Conservation (phyloP, 2,888 invertebrate species). For the Dynastes tityus region DNA sequence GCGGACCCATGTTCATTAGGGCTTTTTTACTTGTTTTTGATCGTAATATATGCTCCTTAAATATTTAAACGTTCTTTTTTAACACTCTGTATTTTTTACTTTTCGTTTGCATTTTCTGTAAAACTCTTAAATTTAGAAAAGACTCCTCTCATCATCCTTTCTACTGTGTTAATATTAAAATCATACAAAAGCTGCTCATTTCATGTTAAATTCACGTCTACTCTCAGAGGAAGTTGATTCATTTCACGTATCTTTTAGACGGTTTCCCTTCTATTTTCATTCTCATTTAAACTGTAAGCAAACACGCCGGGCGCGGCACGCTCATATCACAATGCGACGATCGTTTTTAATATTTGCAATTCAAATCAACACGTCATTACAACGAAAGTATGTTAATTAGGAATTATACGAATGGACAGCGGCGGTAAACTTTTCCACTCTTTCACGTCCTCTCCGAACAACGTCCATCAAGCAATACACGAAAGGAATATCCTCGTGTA, state of each 20-base stretch:
- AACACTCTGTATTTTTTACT: too few relatives aligned
- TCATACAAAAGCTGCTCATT: too few relatives aligned
- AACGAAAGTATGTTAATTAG: conserved; percentile 44
- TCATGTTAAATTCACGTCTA: not conserved
- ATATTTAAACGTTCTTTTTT: too few relatives aligned
- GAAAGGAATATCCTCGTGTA: not conserved
- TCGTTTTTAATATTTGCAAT: conserved; percentile 40
- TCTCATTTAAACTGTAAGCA: conserved; percentile 16
- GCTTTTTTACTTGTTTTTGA: too few relatives aligned
- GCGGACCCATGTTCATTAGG: too few relatives aligned
- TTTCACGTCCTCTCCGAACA: not conserved
- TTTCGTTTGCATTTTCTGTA: too few relatives aligned
- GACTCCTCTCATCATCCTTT: too few relatives aligned
- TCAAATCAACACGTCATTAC: conserved; percentile 46
- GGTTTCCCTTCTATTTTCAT: not conserved
- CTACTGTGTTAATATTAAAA: too few relatives aligned
- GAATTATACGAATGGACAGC: conserved; percentile 12
- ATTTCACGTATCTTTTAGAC: not conserved
- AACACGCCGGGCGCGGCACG: not conserved
- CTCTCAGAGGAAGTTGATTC: conserved; percentile 4
- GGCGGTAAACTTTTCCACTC: conserved; percentile 9
- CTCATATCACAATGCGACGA: not conserved
- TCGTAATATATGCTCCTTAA: too few relatives aligned
- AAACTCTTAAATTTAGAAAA: too few relatives aligned
- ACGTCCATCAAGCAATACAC: not conserved